Evolutionary conservation across 2,113 vertebrate genomes (phyloP), one percentile per base, ranked within the genome.

Genomic region (Hypomesus transpacificus): DNA sequence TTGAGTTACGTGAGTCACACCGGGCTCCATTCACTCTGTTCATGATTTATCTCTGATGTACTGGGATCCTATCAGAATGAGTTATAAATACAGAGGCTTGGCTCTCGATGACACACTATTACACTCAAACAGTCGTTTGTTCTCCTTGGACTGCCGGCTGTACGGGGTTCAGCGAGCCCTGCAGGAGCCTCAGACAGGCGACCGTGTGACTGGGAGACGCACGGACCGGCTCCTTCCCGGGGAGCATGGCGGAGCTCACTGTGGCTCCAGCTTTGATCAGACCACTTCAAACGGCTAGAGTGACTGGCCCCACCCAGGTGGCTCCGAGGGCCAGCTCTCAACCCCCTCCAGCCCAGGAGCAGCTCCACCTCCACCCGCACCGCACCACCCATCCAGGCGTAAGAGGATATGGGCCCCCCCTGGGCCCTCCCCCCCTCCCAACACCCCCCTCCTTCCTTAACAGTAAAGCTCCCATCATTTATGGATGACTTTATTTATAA

Each of bases 401-500:
- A 81, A 88, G 79, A 34, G 53, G 80, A 87, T 86, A 66, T 50
- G 26, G 73, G 16, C 28, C 71, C 72, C 66, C 79, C 57, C 78
- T 24, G 24, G 24, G 24, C 24, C n/a, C 76, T 75, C 75, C 58
- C 69, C 76, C 18, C 70, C 56, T 7, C 18, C 70, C 56, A 14
- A 31, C 20, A 11, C 22, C 46, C 22, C 8, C 14, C 79, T 78
- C 71, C 63, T n/a, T 14, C 11, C 52, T 46, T 72, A 70, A 66
- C 57, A 17, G 24, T 78, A 3, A 77, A 87, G 71, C 76, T 63
- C 70, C 70, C 80, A 89, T 90, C 82, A 87, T 85, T 90, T 89
- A 90, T 91, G 83, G 77, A 90, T 86, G 83, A 85, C 78, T 79
- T 87, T 89, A 87, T 91, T 86, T 87, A 88, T 88, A 90, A 87